Base-by-base conservation (phyloP, 2,113 vertebrate genomes). In the Menidia beryllina region DNA sequence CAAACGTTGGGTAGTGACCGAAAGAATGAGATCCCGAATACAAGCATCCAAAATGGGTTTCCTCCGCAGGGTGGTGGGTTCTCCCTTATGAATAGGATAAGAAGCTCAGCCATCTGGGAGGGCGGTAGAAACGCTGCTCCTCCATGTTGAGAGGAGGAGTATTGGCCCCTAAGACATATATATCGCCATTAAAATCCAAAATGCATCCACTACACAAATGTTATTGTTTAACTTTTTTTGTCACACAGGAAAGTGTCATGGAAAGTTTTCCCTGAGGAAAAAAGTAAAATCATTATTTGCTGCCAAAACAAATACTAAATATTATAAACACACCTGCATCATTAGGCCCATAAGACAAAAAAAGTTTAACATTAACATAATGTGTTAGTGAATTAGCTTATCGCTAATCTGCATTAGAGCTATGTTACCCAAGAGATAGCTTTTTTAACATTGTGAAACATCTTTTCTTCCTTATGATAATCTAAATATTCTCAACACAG, bases 351-450 rank as follows among this genome's bases (percentile, higher is more conserved):
- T 27, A 15, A 20, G 21, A 20, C 27, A 23, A 21, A 50, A 50
- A n/a, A n/a, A n/a, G n/a, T n/a, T n/a, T n/a, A n/a, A n/a, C n/a
- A n/a, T n/a, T n/a, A n/a, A 56, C 13, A 4, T 64, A 58, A 23
- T 69, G 21, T 11, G 15, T n/a, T 45, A 17, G 11, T 25, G 21
- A 59, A 62, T 70, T 26, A 70, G 64, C 51, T 58, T 41, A 19
- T 24, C 49, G 77, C 48, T 77, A 73, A 68, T 49, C 24, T 47
- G 55, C 34, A 14, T 14, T 0, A 59, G 38, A n/a, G 66, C 41
- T 21, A 59, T 23, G 6, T 19, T 15, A 2, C 43, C 27, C 24
- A 45, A 36, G 34, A 47, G 25, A n/a, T 20, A 6, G 6, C 11
- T 2, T 19, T 60, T 20, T 58, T n/a, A 79, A 45, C 11, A 57